Evolutionary conservation across 2,113 vertebrate genomes (phyloP), one percentile per base, ranked within the genome.

Genomic region (Trinectes maculatus): DNA sequence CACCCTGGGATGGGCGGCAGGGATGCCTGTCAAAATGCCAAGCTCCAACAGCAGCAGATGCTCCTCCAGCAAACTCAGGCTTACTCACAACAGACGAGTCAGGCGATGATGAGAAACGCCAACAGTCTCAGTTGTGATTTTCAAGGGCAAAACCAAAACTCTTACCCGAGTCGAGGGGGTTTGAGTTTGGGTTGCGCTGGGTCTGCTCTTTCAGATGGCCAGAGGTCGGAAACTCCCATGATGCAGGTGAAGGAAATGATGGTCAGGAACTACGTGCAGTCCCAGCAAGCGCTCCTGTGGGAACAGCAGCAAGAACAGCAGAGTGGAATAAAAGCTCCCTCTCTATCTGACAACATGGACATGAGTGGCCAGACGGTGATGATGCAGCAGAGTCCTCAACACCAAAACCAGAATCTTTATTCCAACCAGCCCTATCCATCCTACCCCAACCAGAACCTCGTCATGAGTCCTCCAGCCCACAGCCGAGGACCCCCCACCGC

Each of bases 271-370:
- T 98, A 99, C 2, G 94, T 98, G 21, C 95, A 98, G 80, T 96
- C 96, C 0, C 97, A 98, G 85, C 97, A 98, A 89, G 97, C 95
- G 2, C 92, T 98, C 64, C 86, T 97, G 87, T 99, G 97, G 96
- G 95, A 96, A 5, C 93, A 95, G 60, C 93, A 92, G 22, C 90
- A 92, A 66, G 84, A 93, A 6, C 92, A 77, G 3, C 74, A 61
- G 6, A 76, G 61, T 87, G 83, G 80, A 62, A 83, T 80, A 16
- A 89, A 89, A 75, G 70, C 77, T 13, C 54, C 84, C 28, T 49
- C 88, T 28, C 52, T 90, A 4, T 79, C 84, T 31, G 90, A 91
- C 34, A 67, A 63, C 40, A 78, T 92, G 10, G 92, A 94, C n/a
- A 69, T 92, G 4, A 82, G 85, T 80, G 73, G 59, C 71, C 93